These are phyloP conservation scores for Apogon hyalosoma DNA, from an alignment of 2,797 vertebrate genomes.

Conservation along the genomic window DNA sequence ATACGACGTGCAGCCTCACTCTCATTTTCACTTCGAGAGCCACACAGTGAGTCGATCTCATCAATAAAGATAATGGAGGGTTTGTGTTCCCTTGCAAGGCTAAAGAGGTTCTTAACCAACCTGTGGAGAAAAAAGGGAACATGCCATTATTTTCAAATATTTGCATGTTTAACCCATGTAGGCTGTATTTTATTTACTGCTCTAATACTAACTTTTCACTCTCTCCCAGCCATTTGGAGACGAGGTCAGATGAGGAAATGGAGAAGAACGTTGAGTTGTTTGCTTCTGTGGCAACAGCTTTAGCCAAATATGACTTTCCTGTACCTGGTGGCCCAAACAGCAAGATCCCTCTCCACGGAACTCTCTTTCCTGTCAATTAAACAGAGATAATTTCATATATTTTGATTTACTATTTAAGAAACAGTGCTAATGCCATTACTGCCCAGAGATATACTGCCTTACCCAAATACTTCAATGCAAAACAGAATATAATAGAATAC, in stretches of 20 bases:
- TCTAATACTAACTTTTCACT: conserved; percentile 94
- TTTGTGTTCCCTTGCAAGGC: conserved; percentile 93
- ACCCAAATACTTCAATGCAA: not conserved
- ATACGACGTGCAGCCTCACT: conserved; percentile 97
- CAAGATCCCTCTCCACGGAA: conserved; percentile 97
- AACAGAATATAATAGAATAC: conserved; percentile 66
- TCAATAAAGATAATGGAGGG: conserved; percentile 99
- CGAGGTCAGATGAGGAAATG: conserved; percentile 96
- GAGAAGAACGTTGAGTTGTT: conserved; percentile 99
- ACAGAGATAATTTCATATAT: conserved; percentile 1
- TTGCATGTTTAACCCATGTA: not conserved
- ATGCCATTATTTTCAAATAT: not conserved
- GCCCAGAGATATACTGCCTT: not conserved
- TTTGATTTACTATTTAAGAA: not conserved
- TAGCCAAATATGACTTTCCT: conserved; percentile 98
- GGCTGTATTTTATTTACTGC: not conserved
- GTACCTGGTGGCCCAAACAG: conserved; percentile 98
- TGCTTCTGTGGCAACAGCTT: conserved; percentile 98
- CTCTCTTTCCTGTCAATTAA: conserved; percentile 91
- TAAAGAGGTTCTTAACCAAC: conserved; percentile 97
- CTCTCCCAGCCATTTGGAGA: conserved; percentile 98
- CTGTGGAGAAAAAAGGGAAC: conserved; percentile 70
- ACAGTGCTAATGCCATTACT: not conserved
- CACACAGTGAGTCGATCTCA: conserved; percentile 97
- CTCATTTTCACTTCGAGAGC: conserved; percentile 97